A percentile compares a stretch with the other conserved stretches of the same genome.
Evolutionary conservation across 2,888 invertebrate genomes (phyloP).

Genomic region (Cataglyphis albicans): DNA sequence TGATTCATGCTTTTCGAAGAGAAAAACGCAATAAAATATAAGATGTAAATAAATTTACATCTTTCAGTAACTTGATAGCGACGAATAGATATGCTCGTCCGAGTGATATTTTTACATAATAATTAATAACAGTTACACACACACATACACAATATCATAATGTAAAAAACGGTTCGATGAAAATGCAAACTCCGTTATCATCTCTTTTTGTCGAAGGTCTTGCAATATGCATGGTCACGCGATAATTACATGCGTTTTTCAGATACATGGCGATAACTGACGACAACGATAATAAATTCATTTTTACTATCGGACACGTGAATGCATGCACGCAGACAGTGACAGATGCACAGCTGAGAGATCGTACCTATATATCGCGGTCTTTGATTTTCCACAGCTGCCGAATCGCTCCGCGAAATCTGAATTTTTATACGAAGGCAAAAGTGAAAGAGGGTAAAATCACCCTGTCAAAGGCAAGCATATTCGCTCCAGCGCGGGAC

Average conservation of each 20-base stretch:
- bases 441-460: slow-evolving; percentile 58
- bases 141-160: neutral
- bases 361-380: slow-evolving; percentile 30
- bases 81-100: neutral
- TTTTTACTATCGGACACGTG: slow-evolving; percentile 14
- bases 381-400: slow-evolving; percentile 44
- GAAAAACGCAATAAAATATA: neutral
- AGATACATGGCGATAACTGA: slow-evolving; percentile 24
- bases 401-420: slow-evolving; percentile 54
- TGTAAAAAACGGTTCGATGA: slow-evolving; percentile 13
- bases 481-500: slow-evolving; percentile 45
- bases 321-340: neutral
- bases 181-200: slow-evolving; percentile 23
- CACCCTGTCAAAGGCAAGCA: slow-evolving; percentile 61
- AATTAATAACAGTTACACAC: neutral
- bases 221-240: slow-evolving; percentile 1
- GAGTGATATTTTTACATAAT: neutral
- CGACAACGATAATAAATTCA: slow-evolving; percentile 23
- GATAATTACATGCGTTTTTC: slow-evolving; percentile 23
- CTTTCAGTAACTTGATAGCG: neutral
- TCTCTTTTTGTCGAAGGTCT: neutral
- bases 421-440: slow-evolving; percentile 55
- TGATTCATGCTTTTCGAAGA: neutral
- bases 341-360: slow-evolving; percentile 19
- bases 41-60: neutral